Base-by-base conservation (phyloP, 1,140 invertebrate genomes). In the Drosophila sp. region DNA sequence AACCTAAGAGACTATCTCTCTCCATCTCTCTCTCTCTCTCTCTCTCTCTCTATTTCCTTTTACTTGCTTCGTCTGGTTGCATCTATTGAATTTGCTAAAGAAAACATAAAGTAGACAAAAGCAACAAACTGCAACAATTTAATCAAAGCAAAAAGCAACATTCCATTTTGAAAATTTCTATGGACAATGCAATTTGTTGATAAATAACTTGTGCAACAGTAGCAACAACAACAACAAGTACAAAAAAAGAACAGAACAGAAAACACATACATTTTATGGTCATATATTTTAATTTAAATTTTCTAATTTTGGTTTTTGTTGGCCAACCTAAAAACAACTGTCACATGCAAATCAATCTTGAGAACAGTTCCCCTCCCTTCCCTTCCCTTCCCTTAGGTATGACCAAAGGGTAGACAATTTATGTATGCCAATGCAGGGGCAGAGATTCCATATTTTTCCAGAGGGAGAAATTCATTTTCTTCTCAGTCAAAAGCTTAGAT, bases 261-360 rank as follows among this genome's bases (percentile, higher is more conserved):
- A 71, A 76, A 63, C 41, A 44, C 70, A 76, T 64, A 72, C 71
- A 84, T 72, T 82, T 75, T 72, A 62, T 66, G 68, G 32, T n/a
- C 66, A 61, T 61, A 41, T 66, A 80, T 83, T 81, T 76, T 86
- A 79, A 83, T 83, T 87, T 89, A 64, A 74, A 70, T 83, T 80
- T 83, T 80, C 56, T 70, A 83, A 74, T 89, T 87, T 76, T 50
- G 41, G 55, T 70, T 65, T 63, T 70, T 80, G 73, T 66, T 72
- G 55, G 47, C 27, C 40, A 64, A 35, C 44, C 27, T 50, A 70
- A 27, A 82, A 67, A 54, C 76, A 86, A 86, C 83, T 83, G 83
- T 87, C 83, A 80, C 83, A 86, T 87, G 83, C 83, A 87, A 87
- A 87, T 87, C 83, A 87, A 87, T 87, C 83, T 89, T 80, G 77